Evolutionary conservation across 2,888 invertebrate genomes (phyloP).

Genomic region (Scaeva pyrastri): DNA sequence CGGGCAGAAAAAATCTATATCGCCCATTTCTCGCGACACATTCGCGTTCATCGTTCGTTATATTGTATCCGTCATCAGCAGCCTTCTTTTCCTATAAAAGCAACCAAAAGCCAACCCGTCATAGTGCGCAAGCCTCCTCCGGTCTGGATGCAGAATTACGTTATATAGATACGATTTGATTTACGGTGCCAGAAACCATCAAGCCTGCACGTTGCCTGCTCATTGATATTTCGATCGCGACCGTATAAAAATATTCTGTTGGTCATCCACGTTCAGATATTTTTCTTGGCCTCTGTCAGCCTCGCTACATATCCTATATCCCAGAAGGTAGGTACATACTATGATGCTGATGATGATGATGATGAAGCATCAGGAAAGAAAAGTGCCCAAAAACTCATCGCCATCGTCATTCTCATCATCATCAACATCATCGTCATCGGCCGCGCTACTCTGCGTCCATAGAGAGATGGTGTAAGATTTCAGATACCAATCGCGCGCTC

Average conservation of each 20-base stretch:
- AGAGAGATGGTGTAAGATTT: constrained; percentile 76
- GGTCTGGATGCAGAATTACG: constrained; percentile 53
- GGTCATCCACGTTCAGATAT: constrained; percentile 77
- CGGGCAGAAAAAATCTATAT: constrained; percentile 55
- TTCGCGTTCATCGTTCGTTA: constrained; percentile 55
- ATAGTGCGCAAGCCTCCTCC: constrained; percentile 32
- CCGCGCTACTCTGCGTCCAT: constrained; percentile 57
- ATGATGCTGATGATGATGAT: too few relatives aligned
- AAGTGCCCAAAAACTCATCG: constrained; percentile 73
- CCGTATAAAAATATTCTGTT: constrained; percentile 84
- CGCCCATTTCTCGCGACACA: constrained; percentile 66
- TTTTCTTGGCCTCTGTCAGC: constrained; percentile 43
- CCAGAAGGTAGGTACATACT: too few relatives aligned
- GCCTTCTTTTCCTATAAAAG: constrained; percentile 1
- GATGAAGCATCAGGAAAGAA: constrained; percentile 36
- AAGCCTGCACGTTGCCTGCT: constrained; percentile 78
- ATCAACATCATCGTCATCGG: constrained; percentile 55
- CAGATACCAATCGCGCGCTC: constrained; percentile 76
- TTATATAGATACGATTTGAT: constrained; percentile 66
- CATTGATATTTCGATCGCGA: constrained; percentile 84
- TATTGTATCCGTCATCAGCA: constrained; percentile 20
- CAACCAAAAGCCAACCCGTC: background rate
- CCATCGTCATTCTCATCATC: constrained; percentile 62
- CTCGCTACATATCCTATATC: background rate
- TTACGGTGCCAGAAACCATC: constrained; percentile 67